Conservation (phyloP, 2,888 invertebrate genomes). For the Noctuana brunneofusca region DNA sequence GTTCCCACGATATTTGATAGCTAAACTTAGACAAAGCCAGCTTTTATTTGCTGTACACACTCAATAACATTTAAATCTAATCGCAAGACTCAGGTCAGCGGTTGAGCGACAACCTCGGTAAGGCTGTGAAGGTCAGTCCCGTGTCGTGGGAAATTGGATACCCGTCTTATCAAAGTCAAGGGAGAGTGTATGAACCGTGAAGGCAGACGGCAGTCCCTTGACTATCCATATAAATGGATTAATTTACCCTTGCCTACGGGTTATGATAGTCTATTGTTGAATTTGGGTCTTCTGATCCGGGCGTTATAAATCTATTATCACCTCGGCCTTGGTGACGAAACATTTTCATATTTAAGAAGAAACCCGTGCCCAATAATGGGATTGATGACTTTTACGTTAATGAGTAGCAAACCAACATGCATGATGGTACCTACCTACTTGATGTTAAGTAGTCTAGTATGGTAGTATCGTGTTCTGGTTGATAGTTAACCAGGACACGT, state of each 20-base stretch:
- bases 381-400: too few species aligned
- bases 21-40: not conserved
- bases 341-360: too few species aligned
- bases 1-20: not conserved
- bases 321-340: too few species aligned
- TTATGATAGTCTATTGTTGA: too few species aligned
- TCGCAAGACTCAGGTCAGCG: conserved; percentile 8
- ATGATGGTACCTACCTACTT: too few species aligned
- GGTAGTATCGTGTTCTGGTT: too few species aligned
- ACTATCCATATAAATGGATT: not conserved
- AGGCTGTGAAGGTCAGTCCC: conserved; percentile 12
- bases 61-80: conserved; percentile 16
- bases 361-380: too few species aligned
- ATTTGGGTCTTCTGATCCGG: too few species aligned
- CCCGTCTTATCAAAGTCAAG: conserved; percentile 31
- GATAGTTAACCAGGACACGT: too few species aligned
- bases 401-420: too few species aligned
- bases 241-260: not conserved
- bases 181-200: conserved; percentile 25
- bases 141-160: conserved; percentile 27
- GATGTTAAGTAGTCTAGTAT: too few species aligned
- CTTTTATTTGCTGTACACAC: not conserved
- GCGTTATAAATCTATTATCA: too few species aligned
- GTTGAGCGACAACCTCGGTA: not conserved
- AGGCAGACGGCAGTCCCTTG: not conserved